phyloP scores from a whole-genome alignment of 2,113 vertebrate genomes.

The Lophura nycthemera region DNA sequence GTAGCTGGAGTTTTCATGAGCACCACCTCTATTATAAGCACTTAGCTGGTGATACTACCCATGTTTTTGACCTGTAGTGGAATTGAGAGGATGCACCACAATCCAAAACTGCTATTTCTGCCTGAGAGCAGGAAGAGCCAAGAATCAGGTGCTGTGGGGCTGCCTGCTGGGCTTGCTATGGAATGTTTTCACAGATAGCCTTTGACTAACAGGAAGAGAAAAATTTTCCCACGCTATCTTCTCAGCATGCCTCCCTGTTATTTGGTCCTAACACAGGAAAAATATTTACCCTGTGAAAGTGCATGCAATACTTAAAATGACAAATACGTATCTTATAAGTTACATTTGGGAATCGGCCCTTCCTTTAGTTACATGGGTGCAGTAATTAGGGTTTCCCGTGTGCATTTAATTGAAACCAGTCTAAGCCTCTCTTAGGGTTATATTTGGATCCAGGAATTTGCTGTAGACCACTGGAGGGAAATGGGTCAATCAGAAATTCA shows the following conservation, averaged over 20 bases:
- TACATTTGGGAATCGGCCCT: conserved; percentile 3
- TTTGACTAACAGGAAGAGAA: conserved; percentile 57
- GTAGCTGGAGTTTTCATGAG: not conserved
- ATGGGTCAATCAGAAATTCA: not conserved
- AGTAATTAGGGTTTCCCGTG: not conserved
- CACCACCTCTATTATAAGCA: fast-evolving
- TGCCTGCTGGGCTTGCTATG: not conserved
- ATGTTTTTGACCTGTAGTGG: not conserved
- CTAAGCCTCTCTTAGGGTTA: not conserved
- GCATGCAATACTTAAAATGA: conserved; percentile 36
- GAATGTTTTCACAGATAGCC: not conserved
- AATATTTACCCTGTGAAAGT: conserved; percentile 55
- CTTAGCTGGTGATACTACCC: not conserved
- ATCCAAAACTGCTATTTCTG: not conserved
- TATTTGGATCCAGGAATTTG: conserved; percentile 16
- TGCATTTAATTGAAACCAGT: conserved; percentile 31
- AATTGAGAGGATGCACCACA: not conserved
- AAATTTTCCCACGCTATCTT: conserved; percentile 64
- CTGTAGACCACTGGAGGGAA: not conserved
- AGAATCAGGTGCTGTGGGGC: not conserved
- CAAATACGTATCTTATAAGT: conserved; percentile 32
- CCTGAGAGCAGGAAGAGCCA: fast-evolving
- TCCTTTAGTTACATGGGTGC: not conserved
- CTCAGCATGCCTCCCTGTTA: conserved; percentile 44
- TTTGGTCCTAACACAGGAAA: conserved; percentile 20